A percentile compares a stretch with the other conserved stretches of the same genome.
Conservation (phyloP, 2,113 vertebrate species). For the Protobothrops mucrosquamatus region DNA sequence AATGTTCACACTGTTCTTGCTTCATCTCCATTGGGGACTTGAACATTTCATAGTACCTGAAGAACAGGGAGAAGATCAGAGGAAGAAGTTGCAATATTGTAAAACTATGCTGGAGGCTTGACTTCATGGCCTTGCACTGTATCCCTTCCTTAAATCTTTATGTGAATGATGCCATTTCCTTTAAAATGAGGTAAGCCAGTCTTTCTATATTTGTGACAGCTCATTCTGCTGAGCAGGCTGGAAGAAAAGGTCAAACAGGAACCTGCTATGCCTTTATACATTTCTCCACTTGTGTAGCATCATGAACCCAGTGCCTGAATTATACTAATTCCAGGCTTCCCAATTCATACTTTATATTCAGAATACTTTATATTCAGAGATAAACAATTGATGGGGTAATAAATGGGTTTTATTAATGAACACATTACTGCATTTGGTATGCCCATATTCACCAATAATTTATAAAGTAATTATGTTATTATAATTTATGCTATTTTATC, state of each 20-base stretch:
- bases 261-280: neutral
- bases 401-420: neutral
- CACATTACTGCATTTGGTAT: neutral
- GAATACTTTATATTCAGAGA: neutral
- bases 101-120: neutral
- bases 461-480: neutral
- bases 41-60: conserved; percentile 49
- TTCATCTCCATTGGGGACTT: conserved; percentile 60
- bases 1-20: conserved; percentile 76
- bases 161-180: neutral
- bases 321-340: neutral
- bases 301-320: neutral
- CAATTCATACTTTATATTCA: too few relatives aligned
- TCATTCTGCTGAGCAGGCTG: neutral
- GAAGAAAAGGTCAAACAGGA: neutral
- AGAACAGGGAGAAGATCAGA: conserved; percentile 18
- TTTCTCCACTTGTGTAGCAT: neutral
- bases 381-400: neutral
- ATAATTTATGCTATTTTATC: neutral
- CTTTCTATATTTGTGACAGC: neutral
- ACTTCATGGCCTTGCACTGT: neutral
- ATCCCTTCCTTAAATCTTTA: neutral
- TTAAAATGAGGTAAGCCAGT: neutral
- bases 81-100: neutral
- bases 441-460: neutral